Base-by-base conservation (phyloP, 92 coral and sea anemone genomes). In the Scolanthus callimorphus region DNA sequence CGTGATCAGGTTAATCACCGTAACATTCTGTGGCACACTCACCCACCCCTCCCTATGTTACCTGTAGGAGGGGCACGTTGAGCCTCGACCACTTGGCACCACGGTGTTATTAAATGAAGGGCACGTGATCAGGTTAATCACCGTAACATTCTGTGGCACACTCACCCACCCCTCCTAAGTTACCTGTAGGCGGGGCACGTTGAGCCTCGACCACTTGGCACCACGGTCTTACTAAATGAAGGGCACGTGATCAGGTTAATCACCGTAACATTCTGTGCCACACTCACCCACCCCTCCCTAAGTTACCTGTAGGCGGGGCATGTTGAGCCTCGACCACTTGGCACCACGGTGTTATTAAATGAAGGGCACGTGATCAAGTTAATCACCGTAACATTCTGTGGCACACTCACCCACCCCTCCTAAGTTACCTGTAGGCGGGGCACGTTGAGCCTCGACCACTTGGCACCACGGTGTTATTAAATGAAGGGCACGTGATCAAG, bases 401-500 rank as follows among this genome's bases (percentile, higher is more conserved):
- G 62, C 67, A 29, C 67, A 30, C n/a, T n/a, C n/a, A n/a, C n/a
- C n/a, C n/a, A n/a, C n/a, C n/a, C 43, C 15, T 25, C 25, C 17
- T 20, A 4, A 9, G 19, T 25, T 64, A 74, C 87, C 82, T 81
- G 12, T 59, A 58, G 11, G 60, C 11, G 23, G 58, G 31, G 27
- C 97, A 91, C 13, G 97, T 88, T 15, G 97, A 79, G 6, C 83
- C 96, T 37, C 62, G 79, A 20, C 97, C 97, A 3, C 83, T 51
- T 0, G 97, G 91, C 13, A 67, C 47, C 13, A 74, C 60, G 3
- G 96, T 75, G 13, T 60, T 74, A 60, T 88, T 87, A 25, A 65
- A 71, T 4, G 68, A 57, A 2, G 96, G 97, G 48, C 84, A 89
- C 71, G 82, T 84, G 9, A 91, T 69, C 70, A 83, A 71, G 41